phyloP scores from a whole-genome alignment of 2,888 invertebrate species.

The Parochlus steinenii region DNA sequence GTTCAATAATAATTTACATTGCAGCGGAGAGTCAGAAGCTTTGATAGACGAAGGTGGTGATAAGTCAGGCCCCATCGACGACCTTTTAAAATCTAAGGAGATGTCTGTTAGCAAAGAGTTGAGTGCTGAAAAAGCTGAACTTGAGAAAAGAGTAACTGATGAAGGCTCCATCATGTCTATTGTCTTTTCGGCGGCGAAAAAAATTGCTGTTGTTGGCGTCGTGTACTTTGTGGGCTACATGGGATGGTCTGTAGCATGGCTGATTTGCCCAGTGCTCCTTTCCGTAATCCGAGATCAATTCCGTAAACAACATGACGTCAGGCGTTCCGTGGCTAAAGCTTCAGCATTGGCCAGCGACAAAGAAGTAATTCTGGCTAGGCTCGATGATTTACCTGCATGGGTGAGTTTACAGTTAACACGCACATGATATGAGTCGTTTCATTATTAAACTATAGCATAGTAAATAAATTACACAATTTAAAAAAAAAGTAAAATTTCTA shows the following conservation, averaged over 20 bases:
- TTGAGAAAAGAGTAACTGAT: conserved; percentile 15
- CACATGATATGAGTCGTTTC: background rate
- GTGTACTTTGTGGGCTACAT: conserved; percentile 70
- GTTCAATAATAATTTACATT: too few relatives aligned
- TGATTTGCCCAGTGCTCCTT: conserved; percentile 60
- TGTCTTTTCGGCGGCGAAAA: conserved; percentile 45
- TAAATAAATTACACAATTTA: background rate
- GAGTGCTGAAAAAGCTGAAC: conserved; percentile 4
- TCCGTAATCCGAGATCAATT: conserved; percentile 66
- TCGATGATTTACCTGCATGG: conserved; percentile 90
- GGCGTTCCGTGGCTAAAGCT: conserved; percentile 57
- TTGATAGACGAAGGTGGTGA: too few relatives aligned
- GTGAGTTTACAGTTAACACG: conserved; percentile 35
- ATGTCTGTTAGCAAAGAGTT: conserved; percentile 11
- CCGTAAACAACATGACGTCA: conserved; percentile 55
- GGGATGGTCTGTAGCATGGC: conserved; percentile 81
- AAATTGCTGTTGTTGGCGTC: conserved; percentile 52
- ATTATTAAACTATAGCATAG: background rate
- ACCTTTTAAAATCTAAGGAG: too few relatives aligned
- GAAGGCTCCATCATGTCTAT: conserved; percentile 38
- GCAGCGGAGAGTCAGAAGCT: too few relatives aligned
- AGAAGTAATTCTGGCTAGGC: conserved; percentile 66
- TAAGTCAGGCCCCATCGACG: too few relatives aligned
- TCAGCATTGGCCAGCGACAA: conserved; percentile 67
- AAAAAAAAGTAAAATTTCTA: background rate